phyloP scores from a whole-genome alignment of 2,797 vertebrate genomes.

The Pseudochirops corinnae region DNA sequence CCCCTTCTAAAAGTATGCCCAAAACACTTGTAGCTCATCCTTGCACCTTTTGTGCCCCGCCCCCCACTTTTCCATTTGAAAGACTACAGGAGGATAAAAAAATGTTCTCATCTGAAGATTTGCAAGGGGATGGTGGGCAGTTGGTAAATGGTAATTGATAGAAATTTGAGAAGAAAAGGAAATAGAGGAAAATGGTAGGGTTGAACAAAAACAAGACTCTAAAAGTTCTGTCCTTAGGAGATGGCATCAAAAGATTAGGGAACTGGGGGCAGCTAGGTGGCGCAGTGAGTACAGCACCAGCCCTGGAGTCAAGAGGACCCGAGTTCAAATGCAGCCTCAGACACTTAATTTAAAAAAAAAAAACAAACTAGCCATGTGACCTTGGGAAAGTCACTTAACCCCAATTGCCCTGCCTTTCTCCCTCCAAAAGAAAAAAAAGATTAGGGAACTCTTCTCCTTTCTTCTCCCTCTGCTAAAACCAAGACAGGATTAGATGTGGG shows the following conservation, averaged over 20 bases:
- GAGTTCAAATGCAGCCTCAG: no score
- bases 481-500: no score
- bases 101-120: neutral
- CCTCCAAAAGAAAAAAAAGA: no score
- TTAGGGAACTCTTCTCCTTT: neutral
- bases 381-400: no score
- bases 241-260: neutral
- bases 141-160: neutral
- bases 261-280: neutral
- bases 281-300: no score
- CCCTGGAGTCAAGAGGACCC: no score
- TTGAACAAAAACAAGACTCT: neutral
- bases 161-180: neutral
- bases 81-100: neutral
- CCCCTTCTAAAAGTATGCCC: neutral
- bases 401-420: no score
- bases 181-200: neutral
- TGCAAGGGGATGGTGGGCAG: neutral
- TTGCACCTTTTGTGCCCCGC: neutral
- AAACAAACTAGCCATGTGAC: no score
- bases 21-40: neutral
- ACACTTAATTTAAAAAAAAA: no score
- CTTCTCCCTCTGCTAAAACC: no score
- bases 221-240: neutral
- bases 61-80: neutral